These are phyloP conservation scores for Ornithorhynchus anatinus DNA, from an alignment of 2,113 vertebrate species.

Conservation along the genomic window DNA sequence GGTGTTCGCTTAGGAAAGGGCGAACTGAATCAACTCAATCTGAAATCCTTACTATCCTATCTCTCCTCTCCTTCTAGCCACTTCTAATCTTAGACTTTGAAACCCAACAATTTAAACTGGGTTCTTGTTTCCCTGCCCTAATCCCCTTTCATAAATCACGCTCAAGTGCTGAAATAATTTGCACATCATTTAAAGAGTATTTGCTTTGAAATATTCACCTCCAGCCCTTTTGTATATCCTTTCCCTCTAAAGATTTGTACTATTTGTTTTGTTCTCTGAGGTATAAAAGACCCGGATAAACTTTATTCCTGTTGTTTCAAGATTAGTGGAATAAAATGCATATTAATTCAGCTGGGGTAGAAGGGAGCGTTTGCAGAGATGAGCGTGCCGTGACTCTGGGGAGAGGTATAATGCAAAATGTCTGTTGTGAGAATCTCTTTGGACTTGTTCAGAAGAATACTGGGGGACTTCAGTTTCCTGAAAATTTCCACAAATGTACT, in stretches of 20 bases:
- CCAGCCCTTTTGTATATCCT: constrained; percentile 82
- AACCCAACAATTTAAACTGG: constrained; percentile 74
- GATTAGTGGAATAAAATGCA: constrained; percentile 85
- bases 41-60: constrained; percentile 59
- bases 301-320: constrained; percentile 85
- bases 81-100: constrained; percentile 79
- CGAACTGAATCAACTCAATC: constrained; percentile 63
- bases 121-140: constrained; percentile 81
- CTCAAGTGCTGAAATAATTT: constrained; percentile 84
- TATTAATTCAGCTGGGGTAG: constrained; percentile 80
- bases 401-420: constrained; percentile 73
- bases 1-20: constrained; percentile 19
- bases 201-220: constrained; percentile 90
- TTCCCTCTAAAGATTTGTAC: constrained; percentile 80
- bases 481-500: constrained; percentile 64
- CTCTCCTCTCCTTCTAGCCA: constrained; percentile 65
- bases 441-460: constrained; percentile 74
- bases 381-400: constrained; percentile 69
- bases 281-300: constrained; percentile 86
- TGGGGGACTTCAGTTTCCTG: constrained; percentile 71
- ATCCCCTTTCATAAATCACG: constrained; percentile 84
- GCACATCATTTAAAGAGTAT: constrained; percentile 85
- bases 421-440: constrained; percentile 77
- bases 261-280: constrained; percentile 88
- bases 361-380: constrained; percentile 78